Percentiles rank a stretch among this genome's conserved stretches.
These are phyloP conservation scores for Cynoglossus semilaevis DNA, from an alignment of 2,113 vertebrate genomes.

Conservation along the genomic window DNA sequence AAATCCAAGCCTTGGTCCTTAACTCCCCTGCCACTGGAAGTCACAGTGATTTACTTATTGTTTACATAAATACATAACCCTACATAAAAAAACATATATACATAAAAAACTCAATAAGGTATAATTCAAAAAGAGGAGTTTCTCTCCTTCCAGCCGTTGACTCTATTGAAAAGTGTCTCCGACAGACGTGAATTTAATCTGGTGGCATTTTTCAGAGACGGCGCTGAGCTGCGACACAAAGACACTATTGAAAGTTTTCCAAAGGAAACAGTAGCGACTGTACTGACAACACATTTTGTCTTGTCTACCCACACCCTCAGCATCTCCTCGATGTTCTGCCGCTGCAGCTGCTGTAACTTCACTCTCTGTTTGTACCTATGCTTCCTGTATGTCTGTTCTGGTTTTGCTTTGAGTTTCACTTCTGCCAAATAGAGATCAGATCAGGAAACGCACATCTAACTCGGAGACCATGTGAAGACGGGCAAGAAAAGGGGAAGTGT, in stretches of 20 bases:
- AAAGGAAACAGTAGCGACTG: slow-evolving; percentile 21
- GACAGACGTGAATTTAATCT: too few relatives aligned
- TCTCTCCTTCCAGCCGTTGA: too few relatives aligned
- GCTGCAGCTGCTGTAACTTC: slow-evolving; percentile 5
- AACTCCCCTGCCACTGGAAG: too few relatives aligned
- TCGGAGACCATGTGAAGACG: slow-evolving; percentile 16
- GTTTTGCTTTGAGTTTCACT: slow-evolving; percentile 52
- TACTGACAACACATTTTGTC: slow-evolving; percentile 28
- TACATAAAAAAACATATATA: too few relatives aligned
- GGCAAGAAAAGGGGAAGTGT: slow-evolving; percentile 53
- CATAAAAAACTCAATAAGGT: too few relatives aligned
- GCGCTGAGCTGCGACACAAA: not conserved
- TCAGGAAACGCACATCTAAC: slow-evolving; percentile 65
- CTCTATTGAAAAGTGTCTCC: too few relatives aligned
- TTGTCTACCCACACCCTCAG: slow-evolving; percentile 1
- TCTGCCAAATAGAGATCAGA: slow-evolving; percentile 33
- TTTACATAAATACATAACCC: not conserved
- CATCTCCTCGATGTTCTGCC: slow-evolving; percentile 17
- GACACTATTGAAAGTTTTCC: slow-evolving; percentile 11
- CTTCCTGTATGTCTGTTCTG: slow-evolving; percentile 48
- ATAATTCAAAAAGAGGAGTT: too few relatives aligned
- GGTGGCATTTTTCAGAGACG: too few relatives aligned
- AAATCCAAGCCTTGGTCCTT: too few relatives aligned
- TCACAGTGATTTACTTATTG: slow-evolving; percentile 8
- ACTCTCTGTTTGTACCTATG: slow-evolving; percentile 32